These are phyloP conservation scores for Crypturellus undulatus DNA, from an alignment of 2,113 vertebrate genomes.

Conservation along the genomic window DNA sequence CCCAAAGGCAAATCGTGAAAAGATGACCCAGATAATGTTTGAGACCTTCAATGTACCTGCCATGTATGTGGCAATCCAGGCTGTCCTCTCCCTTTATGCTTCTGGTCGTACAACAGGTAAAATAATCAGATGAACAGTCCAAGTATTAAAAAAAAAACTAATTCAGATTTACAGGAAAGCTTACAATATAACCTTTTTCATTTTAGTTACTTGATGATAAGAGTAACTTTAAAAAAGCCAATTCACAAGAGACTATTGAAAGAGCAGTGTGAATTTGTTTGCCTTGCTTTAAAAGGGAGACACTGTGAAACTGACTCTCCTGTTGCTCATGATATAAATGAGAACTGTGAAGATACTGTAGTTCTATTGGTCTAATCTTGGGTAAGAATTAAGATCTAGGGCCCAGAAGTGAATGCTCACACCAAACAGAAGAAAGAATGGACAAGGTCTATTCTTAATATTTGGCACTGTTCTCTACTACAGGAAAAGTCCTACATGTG, in stretches of 20 bases:
- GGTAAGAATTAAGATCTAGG: background rate
- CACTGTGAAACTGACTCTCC: background rate
- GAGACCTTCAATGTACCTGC: constrained; percentile 99
- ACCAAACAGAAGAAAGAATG: background rate
- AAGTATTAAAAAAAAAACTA: background rate
- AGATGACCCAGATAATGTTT: constrained; percentile 99
- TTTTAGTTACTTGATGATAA: background rate
- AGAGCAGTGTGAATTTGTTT: background rate
- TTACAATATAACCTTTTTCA: background rate
- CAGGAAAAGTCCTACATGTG: background rate
- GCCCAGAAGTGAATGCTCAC: background rate
- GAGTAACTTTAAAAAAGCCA: background rate
- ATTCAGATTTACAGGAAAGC: background rate
- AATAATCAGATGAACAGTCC: background rate
- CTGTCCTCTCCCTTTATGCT: constrained; percentile 96
- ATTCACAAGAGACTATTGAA: background rate
- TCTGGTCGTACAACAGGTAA: constrained; percentile 99
- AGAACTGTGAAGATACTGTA: background rate
- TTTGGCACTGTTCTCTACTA: background rate
- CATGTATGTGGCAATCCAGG: constrained; percentile 99
- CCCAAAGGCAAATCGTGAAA: constrained; percentile 94
- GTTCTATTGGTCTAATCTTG: background rate
- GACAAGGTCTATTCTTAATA: background rate
- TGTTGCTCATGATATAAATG: background rate
- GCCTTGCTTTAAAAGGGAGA: background rate